Percentiles rank a stretch among this genome's conserved stretches.
Conservation (phyloP, 1,140 invertebrate species). For the Adoxophyes honmai region DNA sequence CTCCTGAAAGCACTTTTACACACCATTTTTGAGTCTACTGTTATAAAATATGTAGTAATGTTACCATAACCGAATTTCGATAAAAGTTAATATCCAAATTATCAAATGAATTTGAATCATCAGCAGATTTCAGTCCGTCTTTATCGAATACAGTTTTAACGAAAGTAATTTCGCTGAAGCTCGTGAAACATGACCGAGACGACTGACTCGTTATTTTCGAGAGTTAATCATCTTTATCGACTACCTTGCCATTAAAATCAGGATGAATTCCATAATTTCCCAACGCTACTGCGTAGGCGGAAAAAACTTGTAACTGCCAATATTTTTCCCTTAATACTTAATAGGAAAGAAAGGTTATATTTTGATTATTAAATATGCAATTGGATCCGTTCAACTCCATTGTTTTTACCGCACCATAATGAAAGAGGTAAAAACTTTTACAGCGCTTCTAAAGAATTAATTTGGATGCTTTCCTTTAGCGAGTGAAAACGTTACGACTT, state of each 20-base stretch:
- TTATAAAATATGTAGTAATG: too few species aligned
- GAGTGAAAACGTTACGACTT: not conserved
- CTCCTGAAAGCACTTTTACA: too few species aligned
- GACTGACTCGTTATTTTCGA: conserved; percentile 15
- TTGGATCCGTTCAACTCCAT: not conserved
- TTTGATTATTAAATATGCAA: too few species aligned
- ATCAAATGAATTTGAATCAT: not conserved
- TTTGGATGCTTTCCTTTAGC: not conserved
- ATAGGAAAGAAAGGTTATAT: too few species aligned
- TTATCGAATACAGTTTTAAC: not conserved
- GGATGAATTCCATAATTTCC: conserved; percentile 7
- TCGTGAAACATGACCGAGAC: conserved; percentile 2
- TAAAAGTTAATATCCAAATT: too few species aligned
- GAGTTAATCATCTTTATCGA: conserved; percentile 16
- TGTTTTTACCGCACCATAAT: not conserved
- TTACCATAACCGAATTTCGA: too few species aligned
- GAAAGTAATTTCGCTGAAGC: conserved; percentile 12
- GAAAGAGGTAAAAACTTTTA: conserved; percentile 3
- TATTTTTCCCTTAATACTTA: not conserved
- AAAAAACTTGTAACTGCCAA: not conserved
- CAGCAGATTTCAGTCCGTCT: not conserved
- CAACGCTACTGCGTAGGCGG: not conserved
- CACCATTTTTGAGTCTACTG: too few species aligned
- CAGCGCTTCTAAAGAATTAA: not conserved
- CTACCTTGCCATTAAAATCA: conserved; percentile 7